A percentile compares a stretch with the other conserved stretches of the same genome.
Evolutionary conservation across 1,140 invertebrate genomes (phyloP).

Genomic region (Phortica variegata): DNA sequence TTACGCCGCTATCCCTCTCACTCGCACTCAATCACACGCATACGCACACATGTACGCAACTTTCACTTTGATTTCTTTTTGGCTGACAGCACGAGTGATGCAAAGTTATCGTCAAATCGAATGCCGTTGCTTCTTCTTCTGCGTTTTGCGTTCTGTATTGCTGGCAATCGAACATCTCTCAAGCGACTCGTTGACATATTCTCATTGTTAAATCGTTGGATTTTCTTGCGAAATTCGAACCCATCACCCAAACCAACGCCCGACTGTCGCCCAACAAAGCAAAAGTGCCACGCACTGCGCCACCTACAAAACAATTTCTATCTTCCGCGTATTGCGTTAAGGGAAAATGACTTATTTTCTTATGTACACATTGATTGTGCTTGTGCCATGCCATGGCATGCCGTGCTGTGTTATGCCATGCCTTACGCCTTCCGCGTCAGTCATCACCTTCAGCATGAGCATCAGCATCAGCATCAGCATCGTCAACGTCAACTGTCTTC

Average conservation of each 20-base stretch:
- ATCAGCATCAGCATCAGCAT: conserved; percentile 3
- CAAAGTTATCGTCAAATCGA: too few species aligned
- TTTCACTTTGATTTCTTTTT: too few species aligned
- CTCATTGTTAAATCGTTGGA: conserved; percentile 54
- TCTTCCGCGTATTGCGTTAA: too few species aligned
- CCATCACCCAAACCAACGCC: too few species aligned
- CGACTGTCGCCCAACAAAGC: conserved; percentile 23
- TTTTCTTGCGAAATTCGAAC: too few species aligned
- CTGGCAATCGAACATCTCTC: conserved; percentile 30
- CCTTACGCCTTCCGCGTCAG: conserved; percentile 9
- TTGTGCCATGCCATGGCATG: conserved; percentile 26
- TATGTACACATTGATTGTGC: conserved; percentile 46
- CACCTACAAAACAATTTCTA: conserved; percentile 1
- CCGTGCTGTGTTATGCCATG: too few species aligned
- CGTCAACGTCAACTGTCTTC: conserved; percentile 24
- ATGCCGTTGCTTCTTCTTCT: too few species aligned
- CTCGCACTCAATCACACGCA: conserved; percentile 36
- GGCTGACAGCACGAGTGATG: too few species aligned
- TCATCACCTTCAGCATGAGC: conserved; percentile 8
- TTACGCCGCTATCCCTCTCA: neutral
- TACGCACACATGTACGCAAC: too few species aligned
- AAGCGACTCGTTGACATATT: conserved; percentile 54
- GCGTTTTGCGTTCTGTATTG: conserved; percentile 1
- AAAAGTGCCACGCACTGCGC: conserved; percentile 10
- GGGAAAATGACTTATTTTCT: conserved; percentile 54